phyloP scores from a whole-genome alignment of 2,797 vertebrate genomes.

The Adelosebastes latens region DNA sequence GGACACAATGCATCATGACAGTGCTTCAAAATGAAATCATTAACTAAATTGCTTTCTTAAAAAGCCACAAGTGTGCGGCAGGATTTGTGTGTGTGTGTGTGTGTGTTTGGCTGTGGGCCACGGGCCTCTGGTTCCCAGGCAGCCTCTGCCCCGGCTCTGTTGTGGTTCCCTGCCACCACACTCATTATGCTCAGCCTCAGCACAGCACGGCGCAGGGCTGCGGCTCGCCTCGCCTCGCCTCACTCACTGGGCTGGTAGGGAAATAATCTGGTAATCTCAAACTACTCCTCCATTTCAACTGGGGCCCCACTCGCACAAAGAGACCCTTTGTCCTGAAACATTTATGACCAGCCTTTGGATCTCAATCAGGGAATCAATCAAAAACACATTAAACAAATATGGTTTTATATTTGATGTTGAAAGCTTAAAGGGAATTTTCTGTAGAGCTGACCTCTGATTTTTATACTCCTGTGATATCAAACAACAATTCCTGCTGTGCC shows the following conservation, averaged over 20 bases:
- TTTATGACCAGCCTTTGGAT: conserved; percentile 61
- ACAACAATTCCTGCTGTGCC: conserved; percentile 28
- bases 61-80: conserved; percentile 81
- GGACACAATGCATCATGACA: conserved; percentile 76
- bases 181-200: conserved; percentile 79
- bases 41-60: conserved; percentile 85
- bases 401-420: conserved; percentile 50
- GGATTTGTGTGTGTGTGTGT: conserved; percentile 76
- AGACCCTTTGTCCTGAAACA: conserved; percentile 71
- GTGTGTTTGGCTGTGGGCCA: conserved; percentile 80
- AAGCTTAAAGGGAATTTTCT: conserved; percentile 31
- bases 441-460: neutral
- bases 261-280: conserved; percentile 86
- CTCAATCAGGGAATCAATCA: conserved; percentile 76
- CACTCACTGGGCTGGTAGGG: conserved; percentile 68
- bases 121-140: conserved; percentile 79
- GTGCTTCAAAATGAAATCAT: conserved; percentile 84
- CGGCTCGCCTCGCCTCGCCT: conserved; percentile 65
- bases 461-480: conserved; percentile 5
- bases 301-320: conserved; percentile 75
- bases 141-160: conserved; percentile 80
- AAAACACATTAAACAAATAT: conserved; percentile 77
- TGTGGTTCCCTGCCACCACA: conserved; percentile 85
- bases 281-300: conserved; percentile 75
- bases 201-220: conserved; percentile 66